Evolutionary conservation across 2,797 vertebrate species (phyloP).

Genomic region (Phataginus tetradactyla): DNA sequence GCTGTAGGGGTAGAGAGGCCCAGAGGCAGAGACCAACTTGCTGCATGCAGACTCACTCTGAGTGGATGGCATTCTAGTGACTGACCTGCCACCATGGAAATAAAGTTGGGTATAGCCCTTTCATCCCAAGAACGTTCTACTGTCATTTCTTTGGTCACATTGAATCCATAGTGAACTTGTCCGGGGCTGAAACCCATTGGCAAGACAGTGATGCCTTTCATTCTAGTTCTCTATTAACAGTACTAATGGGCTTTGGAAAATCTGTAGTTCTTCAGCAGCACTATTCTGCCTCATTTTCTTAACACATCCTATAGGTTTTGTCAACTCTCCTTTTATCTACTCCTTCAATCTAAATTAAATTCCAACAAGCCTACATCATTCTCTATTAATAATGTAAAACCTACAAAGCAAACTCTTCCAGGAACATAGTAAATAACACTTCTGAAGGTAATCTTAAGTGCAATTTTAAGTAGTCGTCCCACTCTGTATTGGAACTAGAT

Average conservation of each 20-base stretch:
- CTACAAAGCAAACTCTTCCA: constrained; percentile 72
- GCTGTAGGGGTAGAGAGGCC: no score
- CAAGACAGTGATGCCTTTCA: neutral
- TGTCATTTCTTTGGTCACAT: no score
- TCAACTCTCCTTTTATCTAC: constrained; percentile 79
- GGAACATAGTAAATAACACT: constrained; percentile 72
- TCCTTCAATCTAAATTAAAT: constrained; percentile 85
- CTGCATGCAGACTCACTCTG: no score
- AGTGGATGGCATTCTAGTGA: no score
- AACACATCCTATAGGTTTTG: constrained; percentile 79
- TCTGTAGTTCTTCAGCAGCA: constrained; percentile 60
- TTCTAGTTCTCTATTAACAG: constrained; percentile 44
- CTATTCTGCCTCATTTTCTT: constrained; percentile 80
- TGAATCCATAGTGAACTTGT: no score
- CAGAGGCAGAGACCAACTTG: no score
- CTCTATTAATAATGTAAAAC: constrained; percentile 83
- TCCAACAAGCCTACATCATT: constrained; percentile 57
- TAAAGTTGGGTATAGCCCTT: no score
- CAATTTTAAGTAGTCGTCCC: constrained; percentile 84
- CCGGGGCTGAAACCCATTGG: no score
- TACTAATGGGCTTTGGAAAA: constrained; percentile 76
- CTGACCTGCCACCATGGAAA: no score
- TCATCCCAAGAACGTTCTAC: no score
- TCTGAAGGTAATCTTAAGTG: constrained; percentile 61
- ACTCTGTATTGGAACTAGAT: constrained; percentile 76